Evolutionary conservation across 1,140 invertebrate species (phyloP), one percentile per base, ranked within the genome.

Genomic region (Drosophila simulans): DNA sequence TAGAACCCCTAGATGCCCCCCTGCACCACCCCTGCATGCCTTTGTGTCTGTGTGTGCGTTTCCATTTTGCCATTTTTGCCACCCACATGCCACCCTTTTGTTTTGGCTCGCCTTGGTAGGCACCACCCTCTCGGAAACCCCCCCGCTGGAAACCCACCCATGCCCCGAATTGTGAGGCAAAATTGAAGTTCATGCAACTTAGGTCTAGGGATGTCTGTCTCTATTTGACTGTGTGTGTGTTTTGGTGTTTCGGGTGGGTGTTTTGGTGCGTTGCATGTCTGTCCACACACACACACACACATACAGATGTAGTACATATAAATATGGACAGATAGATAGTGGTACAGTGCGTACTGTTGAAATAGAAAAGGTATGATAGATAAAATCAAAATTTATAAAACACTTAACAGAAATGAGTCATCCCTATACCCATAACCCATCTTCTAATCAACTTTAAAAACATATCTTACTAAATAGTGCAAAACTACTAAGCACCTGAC

Each of bases 131-230:
- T 13, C 5, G n/a, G 25, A 0, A 10, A 25, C 3, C 65, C 25
- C 43, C 53, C 25, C 31, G 8, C 5, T 20, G 17, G 0, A 27
- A 31, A 0, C 34, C 62, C 63, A 17, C 43, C 66, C 62, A 37
- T 48, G 66, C 35, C 27, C 42, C 42, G 48, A 70, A 70, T 70
- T 69, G 66, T 64, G 68, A 70, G 34, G 62, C 59, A 53, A 65
- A 65, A 46, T 31, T 65, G 62, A 65, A 73, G 69, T 73, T 74
- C 70, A 59, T 74, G 70, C 68, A 74, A 74, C 70, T 73, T 74
- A 59, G 69, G 69, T 72, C 69, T 72, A 71, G 69, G 68, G 64
- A 70, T 70, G 64, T 70, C 51, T 69, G 64, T 65, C 64, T 68
- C 45, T 68, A 35, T 40, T 66, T 34, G 43, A 66, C 49, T 55